Percentiles rank a stretch among this genome's conserved stretches.
These are phyloP conservation scores for Neoarius graeffei DNA, from an alignment of 2,113 vertebrate species.

Conservation along the genomic window DNA sequence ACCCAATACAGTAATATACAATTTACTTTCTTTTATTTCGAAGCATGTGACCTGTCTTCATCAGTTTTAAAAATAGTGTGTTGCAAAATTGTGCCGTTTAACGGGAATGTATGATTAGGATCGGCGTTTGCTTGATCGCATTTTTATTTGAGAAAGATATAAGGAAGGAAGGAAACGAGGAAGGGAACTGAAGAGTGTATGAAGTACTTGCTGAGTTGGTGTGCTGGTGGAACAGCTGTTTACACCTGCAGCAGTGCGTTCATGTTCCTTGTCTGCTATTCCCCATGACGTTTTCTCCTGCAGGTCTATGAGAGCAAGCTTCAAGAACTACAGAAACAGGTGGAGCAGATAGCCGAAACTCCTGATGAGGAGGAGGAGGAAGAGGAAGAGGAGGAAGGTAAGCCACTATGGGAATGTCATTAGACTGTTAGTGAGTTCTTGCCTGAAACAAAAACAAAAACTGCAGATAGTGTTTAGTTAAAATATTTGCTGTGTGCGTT, in stretches of 20 bases:
- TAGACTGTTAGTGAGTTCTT: neutral
- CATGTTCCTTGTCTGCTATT: constrained; percentile 43
- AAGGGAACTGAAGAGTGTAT: neutral
- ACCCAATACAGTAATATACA: neutral
- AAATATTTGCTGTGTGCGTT: neutral
- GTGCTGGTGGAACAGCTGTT: constrained; percentile 24
- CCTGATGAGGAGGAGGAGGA: constrained; percentile 91
- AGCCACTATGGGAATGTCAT: neutral
- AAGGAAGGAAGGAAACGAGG: neutral
- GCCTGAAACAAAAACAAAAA: no score
- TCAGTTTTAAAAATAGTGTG: neutral
- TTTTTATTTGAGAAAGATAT: neutral
- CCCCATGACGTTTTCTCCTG: constrained; percentile 65
- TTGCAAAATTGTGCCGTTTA: neutral
- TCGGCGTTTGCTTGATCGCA: neutral
- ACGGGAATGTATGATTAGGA: neutral
- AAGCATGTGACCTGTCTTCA: neutral
- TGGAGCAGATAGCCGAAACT: constrained; percentile 90
- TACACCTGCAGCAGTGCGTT: constrained; percentile 29
- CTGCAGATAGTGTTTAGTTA: neutral
- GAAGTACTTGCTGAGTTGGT: neutral
- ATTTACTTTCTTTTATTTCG: neutral
- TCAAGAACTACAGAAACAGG: constrained; percentile 97
- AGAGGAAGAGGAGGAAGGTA: constrained; percentile 84
- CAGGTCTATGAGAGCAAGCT: constrained; percentile 98